phyloP scores from a whole-genome alignment of 2,888 invertebrate species.

The Ennomos erosarius region DNA sequence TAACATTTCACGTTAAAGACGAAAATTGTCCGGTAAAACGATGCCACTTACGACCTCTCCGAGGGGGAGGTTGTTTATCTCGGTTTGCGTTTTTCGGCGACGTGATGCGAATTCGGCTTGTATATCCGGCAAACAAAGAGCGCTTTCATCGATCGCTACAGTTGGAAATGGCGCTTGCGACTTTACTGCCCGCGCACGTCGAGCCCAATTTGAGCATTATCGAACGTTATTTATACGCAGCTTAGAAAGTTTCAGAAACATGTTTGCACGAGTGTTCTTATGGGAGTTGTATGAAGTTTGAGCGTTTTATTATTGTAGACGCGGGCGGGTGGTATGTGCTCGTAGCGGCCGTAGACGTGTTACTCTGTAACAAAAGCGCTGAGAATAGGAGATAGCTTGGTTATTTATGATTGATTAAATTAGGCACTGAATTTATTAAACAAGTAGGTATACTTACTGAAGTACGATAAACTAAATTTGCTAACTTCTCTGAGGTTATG shows the following conservation, averaged over 20 bases:
- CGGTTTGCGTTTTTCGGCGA: conserved; percentile 83
- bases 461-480: too few relatives aligned
- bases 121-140: conserved; percentile 81
- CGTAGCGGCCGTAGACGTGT: background rate
- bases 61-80: conserved; percentile 81
- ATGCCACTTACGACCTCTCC: conserved; percentile 77
- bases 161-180: conserved; percentile 68
- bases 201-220: conserved; percentile 74
- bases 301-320: conserved; percentile 63
- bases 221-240: conserved; percentile 79
- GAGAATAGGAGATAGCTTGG: background rate
- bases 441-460: too few relatives aligned
- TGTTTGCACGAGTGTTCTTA: conserved; percentile 72
- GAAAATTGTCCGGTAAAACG: conserved; percentile 81
- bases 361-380: background rate
- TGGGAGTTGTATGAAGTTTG: conserved; percentile 72
- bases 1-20: conserved; percentile 79
- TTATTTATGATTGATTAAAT: background rate
- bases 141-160: conserved; percentile 76
- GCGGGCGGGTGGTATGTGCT: conserved; percentile 22
- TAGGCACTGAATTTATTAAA: too few relatives aligned
- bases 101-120: conserved; percentile 84
- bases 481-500: too few relatives aligned
- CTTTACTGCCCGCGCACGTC: conserved; percentile 54
- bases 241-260: conserved; percentile 78